Evolutionary conservation across 53 echinoderm and acorn worm species (phyloP).

Genomic region (Apostichopus leukothele): DNA sequence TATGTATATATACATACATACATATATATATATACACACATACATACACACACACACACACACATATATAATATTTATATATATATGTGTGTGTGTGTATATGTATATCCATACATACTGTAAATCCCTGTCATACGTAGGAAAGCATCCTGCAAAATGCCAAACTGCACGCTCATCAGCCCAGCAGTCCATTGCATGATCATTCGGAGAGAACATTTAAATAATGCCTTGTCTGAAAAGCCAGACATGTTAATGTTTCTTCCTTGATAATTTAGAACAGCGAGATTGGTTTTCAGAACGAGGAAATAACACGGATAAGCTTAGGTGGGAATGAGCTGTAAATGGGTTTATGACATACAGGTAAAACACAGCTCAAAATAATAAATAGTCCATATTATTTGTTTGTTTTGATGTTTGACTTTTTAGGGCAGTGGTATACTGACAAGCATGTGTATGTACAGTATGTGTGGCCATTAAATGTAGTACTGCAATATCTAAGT

Average conservation of each 20-base stretch:
- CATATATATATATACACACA: too few species aligned
- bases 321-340: slow-evolving; percentile 3
- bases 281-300: slow-evolving; percentile 26
- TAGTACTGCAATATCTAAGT: too few species aligned
- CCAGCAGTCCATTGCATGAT: slow-evolving; percentile 10
- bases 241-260: slow-evolving; percentile 49
- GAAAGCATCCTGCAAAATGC: slow-evolving; percentile 11
- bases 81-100: too few species aligned
- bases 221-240: slow-evolving; percentile 48
- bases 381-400: not conserved
- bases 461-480: too few species aligned
- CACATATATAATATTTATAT: too few species aligned
- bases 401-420: not conserved
- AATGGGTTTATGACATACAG: slow-evolving; percentile 18
- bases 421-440: too few species aligned
- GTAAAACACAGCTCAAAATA: not conserved
- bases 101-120: too few species aligned
- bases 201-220: slow-evolving; percentile 33
- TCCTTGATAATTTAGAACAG: slow-evolving; percentile 43
- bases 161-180: slow-evolving; percentile 15
- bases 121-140: not conserved
- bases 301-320: slow-evolving; percentile 29
- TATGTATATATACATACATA: too few species aligned
- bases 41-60: too few species aligned
- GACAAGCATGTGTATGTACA: too few species aligned